phyloP scores from a whole-genome alignment of 92 coral and sea anemone species.

The Epizoanthus stellaris region DNA sequence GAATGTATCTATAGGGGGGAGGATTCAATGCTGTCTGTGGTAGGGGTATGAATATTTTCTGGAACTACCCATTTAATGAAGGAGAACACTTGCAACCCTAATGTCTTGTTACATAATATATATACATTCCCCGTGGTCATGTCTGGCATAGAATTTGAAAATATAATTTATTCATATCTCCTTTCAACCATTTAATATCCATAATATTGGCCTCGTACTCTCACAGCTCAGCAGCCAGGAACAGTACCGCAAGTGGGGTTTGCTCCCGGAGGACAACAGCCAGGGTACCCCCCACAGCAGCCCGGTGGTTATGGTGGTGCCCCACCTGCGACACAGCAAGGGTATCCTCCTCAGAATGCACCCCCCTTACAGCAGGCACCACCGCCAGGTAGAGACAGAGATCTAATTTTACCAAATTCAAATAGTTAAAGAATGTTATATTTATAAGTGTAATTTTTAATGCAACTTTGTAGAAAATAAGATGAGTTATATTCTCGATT shows the following conservation, averaged over 20 bases:
- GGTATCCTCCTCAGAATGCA: constrained; percentile 45
- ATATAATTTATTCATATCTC: too few relatives aligned
- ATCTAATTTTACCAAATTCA: not conserved
- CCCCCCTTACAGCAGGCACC: constrained; percentile 50
- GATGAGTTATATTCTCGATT: too few relatives aligned
- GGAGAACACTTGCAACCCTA: too few relatives aligned
- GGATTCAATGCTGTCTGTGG: too few relatives aligned
- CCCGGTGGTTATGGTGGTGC: constrained; percentile 60
- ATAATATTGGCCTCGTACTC: not conserved
- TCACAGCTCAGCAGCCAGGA: constrained; percentile 2
- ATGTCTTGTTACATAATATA: too few relatives aligned
- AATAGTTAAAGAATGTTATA: not conserved
- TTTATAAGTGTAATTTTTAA: not conserved
- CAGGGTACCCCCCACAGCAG: constrained; percentile 51
- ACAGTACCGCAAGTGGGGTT: constrained; percentile 65
- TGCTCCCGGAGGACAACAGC: constrained; percentile 42
- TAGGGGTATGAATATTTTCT: too few relatives aligned
- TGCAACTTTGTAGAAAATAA: too few relatives aligned
- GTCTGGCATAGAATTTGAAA: too few relatives aligned
- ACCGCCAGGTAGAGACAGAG: not conserved
- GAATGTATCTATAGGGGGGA: too few relatives aligned
- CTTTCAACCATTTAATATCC: not conserved
- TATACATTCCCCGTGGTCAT: too few relatives aligned
- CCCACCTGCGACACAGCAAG: constrained; percentile 50
- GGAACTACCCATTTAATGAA: too few relatives aligned